Evolutionary conservation across 2,113 vertebrate genomes (phyloP), one percentile per base, ranked within the genome.

Genomic region (Capreolus pygargus): DNA sequence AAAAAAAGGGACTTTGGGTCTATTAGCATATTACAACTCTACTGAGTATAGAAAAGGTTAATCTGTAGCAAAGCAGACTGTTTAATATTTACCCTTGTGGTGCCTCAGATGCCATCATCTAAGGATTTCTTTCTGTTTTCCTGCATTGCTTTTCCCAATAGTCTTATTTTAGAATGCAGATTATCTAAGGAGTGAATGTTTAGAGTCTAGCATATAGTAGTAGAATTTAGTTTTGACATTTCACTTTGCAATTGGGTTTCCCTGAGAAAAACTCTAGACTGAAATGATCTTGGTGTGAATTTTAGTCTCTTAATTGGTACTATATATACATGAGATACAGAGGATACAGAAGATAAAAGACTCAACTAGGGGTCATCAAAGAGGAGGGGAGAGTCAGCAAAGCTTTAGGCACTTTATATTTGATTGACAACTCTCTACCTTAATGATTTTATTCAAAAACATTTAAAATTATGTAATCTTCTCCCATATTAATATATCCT

Each of bases 161-260:
- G 43, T 76, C 45, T 89, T 95, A 81, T 92, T 95, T 95, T 78
- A 91, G 54, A 89, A 97, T 52, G n/a, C 16, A 93, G 7, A 91
- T 95, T 92, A 55, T 96, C 45, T 81, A 87, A 47, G 67, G 55
- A 93, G 28, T 55, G 6, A 14, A 79, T 84, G 13, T 94, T 92
- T 27, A 87, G 47, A 55, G 13, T 96, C 52, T 81, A 87, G 74
- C 89, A 96, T 60, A 96, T 33, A 91, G 94, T 64, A 94, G 11
- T 55, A 28, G 76, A 93, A 94, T 84, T 94, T 81, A 87, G 47
- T 93, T 95, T 97, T 95, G 23, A n/a, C 45, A 93, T 93, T 95
- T 97, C 16, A 84, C 25, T 92, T 95, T 96, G 64, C 84, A 89
- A 45, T 87, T 94, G 54, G n/a, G 19, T 74, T 95, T 96, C 43